Evolutionary conservation across 2,797 vertebrate species (phyloP).

Genomic region (Notoglanidium macrostoma): DNA sequence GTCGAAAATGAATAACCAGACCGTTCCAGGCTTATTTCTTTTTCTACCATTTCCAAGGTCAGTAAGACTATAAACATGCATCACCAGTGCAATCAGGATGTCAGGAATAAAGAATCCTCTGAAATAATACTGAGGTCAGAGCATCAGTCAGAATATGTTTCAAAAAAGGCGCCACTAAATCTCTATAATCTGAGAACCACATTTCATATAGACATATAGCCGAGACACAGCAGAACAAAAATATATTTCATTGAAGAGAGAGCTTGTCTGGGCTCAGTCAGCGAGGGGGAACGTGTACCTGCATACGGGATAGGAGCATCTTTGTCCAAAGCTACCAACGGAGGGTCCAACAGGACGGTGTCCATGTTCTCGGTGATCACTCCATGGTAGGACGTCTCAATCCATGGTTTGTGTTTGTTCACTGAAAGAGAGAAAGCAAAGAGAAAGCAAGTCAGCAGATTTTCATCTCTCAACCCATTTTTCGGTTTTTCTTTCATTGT

Average conservation of each 20-base stretch:
- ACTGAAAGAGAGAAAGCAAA: slow-evolving; percentile 72
- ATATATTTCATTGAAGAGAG: background rate
- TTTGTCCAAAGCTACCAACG: slow-evolving; percentile 94
- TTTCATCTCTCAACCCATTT: background rate
- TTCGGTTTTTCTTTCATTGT: background rate
- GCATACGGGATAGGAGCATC: slow-evolving; percentile 94
- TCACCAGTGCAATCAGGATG: slow-evolving; percentile 33
- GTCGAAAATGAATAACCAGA: slow-evolving; percentile 1
- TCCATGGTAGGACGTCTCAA: slow-evolving; percentile 96
- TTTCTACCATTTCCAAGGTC: slow-evolving; percentile 31
- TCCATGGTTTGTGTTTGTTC: slow-evolving; percentile 99
- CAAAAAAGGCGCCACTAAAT: slow-evolving; percentile 30
- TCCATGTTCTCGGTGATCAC: slow-evolving; percentile 96
- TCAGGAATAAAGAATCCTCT: background rate
- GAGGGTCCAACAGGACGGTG: slow-evolving; percentile 93
- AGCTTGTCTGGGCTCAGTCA: background rate
- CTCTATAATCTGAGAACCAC: slow-evolving; percentile 36
- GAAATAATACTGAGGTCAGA: slow-evolving; percentile 37
- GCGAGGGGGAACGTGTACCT: slow-evolving; percentile 71
- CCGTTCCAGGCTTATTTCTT: background rate
- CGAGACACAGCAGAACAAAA: background rate
- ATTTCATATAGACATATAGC: background rate
- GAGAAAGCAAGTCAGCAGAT: background rate
- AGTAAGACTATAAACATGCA: slow-evolving; percentile 18
- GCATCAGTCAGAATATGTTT: slow-evolving; percentile 30